A percentile compares a stretch with the other conserved stretches of the same genome.
Conservation (phyloP, 1,140 invertebrate genomes). For the Episyrphus balteatus region DNA sequence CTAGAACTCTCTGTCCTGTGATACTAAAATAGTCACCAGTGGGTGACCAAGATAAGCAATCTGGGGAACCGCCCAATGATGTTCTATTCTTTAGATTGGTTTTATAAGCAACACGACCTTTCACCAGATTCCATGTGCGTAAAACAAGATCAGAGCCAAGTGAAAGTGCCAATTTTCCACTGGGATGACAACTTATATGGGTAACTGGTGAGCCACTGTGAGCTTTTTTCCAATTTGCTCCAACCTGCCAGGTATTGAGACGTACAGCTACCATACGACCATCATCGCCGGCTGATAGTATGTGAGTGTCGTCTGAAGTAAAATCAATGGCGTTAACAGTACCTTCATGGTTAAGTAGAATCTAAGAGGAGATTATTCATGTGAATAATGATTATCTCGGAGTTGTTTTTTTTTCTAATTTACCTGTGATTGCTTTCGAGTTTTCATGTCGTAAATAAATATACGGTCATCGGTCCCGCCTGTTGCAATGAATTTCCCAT, state of each 20-base stretch:
- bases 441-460: slow-evolving; percentile 71
- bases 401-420: neutral
- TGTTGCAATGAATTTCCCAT: slow-evolving; percentile 68
- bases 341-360: slow-evolving; percentile 70
- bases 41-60: slow-evolving; percentile 51
- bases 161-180: slow-evolving; percentile 77
- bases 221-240: slow-evolving; percentile 62
- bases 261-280: slow-evolving; percentile 70
- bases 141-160: slow-evolving; percentile 74
- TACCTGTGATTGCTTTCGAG: slow-evolving; percentile 59
- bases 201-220: slow-evolving; percentile 59
- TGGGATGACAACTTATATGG: slow-evolving; percentile 70
- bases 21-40: slow-evolving; percentile 62
- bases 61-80: slow-evolving; percentile 41
- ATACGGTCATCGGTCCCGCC: slow-evolving; percentile 85
- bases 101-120: slow-evolving; percentile 69
- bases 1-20: slow-evolving; percentile 53
- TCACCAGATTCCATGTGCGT: slow-evolving; percentile 88
- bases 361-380: slow-evolving; percentile 8
- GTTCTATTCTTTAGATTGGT: slow-evolving; percentile 66
- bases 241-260: slow-evolving; percentile 71
- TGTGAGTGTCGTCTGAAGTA: slow-evolving; percentile 59
- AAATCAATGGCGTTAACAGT: slow-evolving; percentile 68
- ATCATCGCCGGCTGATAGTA: slow-evolving; percentile 76
- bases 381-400: neutral